Percentiles rank a stretch among this genome's conserved stretches.
These are phyloP conservation scores for Hemaris fuciformis DNA, from an alignment of 2,888 invertebrate genomes.

Conservation along the genomic window DNA sequence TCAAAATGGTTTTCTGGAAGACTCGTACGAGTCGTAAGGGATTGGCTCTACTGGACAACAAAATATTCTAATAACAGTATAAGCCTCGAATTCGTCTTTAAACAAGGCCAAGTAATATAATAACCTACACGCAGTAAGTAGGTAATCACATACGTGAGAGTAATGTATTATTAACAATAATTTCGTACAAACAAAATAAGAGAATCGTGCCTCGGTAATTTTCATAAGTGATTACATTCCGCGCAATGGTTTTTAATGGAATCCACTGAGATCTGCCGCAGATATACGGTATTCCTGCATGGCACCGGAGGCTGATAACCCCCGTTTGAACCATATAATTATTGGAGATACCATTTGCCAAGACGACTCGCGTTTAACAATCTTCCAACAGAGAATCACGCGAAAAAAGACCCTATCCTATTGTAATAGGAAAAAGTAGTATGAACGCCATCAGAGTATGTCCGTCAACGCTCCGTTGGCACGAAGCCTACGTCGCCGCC, in stretches of 20 bases:
- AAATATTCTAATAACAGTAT: no score
- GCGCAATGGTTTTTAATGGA: conserved; percentile 27
- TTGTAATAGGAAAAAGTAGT: conserved; percentile 37
- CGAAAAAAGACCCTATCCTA: conserved; percentile 40
- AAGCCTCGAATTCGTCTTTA: background rate
- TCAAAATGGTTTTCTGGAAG: no score
- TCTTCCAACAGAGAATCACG: conserved; percentile 22
- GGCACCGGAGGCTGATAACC: conserved; percentile 77
- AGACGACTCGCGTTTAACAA: conserved; percentile 54
- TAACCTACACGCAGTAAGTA: background rate
- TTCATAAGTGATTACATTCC: background rate
- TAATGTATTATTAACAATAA: background rate
- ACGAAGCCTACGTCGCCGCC: conserved; percentile 69
- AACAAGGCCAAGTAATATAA: background rate
- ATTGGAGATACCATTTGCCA: conserved; percentile 73
- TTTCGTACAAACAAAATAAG: background rate
- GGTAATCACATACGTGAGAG: background rate
- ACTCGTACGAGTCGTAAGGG: no score
- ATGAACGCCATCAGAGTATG: conserved; percentile 25
- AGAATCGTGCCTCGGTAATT: conserved; percentile 8
- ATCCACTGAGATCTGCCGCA: conserved; percentile 49
- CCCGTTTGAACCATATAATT: conserved; percentile 75
- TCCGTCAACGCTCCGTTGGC: conserved; percentile 59
- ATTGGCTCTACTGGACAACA: no score
- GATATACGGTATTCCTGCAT: conserved; percentile 14